Base-by-base conservation (phyloP, 1,140 invertebrate genomes). In the Drosophila ficusphila region DNA sequence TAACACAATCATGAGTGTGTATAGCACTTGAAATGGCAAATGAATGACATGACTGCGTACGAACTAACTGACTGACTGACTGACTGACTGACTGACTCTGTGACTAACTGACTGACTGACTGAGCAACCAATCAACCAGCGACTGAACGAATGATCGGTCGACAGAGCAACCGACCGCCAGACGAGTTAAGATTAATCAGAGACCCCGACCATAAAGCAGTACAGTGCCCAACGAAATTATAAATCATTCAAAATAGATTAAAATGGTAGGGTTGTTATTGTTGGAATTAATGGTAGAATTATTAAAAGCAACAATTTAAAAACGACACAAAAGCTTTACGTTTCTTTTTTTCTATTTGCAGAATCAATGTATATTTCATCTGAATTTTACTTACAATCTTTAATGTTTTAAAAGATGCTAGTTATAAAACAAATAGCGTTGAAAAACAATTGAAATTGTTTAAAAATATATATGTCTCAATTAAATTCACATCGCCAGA, bases 21-120 rank as follows among this genome's bases (percentile, higher is more conserved):
- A 81, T 47, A 88, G 76, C 81, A 88, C 82, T 88, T 82, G 82
- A 78, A 86, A 86, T 82, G 72, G 82, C 83, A 86, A 86, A 86
- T 86, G 82, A 88, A 86, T 86, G 83, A 86, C 82, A 78, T 49
- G 46, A 72, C 64, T 86, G 77, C 72, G 72, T 76, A 81, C 76
- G 53, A 86, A 39, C 47, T 56, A 73, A 61, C 57, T 52, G 42
- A 76, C 21, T 57, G 76, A 54, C 48, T 25, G 14, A 49, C n/a
- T 36, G 29, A 56, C 23, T 41, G 42, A 57, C 44, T 18, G 53
- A 44, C 27, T 51, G 29, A 58, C 39, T 34, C 12, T 57, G 23
- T 53, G 57, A 52, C 39, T 48, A 41, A 62, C 14, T 34, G 47
- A 72, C 46, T 34, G 47, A 72, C 46, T 25, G 61, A 36, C 62